Evolutionary conservation across 2,888 invertebrate genomes (phyloP), one percentile per base, ranked within the genome.

Genomic region (Piscicola geometra): DNA sequence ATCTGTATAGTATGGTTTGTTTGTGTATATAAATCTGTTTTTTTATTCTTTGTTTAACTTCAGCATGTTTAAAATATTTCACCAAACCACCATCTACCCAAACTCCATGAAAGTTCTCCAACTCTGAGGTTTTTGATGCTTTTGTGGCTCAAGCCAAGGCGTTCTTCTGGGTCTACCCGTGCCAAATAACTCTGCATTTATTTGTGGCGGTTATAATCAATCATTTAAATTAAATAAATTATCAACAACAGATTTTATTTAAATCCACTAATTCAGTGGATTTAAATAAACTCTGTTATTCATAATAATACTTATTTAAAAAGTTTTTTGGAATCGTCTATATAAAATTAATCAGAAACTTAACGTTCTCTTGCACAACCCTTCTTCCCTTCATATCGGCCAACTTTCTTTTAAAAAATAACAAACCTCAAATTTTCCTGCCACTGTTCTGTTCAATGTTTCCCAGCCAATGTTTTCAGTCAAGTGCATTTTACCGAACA

Each of bases 381-480:
- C 15, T n/a, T 5, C n/a, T n/a, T n/a, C n/a, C n/a, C n/a, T n/a
- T n/a, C n/a, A n/a, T n/a, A n/a, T n/a, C n/a, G n/a, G n/a, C n/a
- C n/a, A n/a, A n/a, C n/a, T n/a, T n/a, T n/a, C n/a, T n/a, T n/a
- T n/a, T n/a, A n/a, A n/a, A n/a, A n/a, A n/a, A n/a, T n/a, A n/a
- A n/a, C n/a, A n/a, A 18, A 73, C 73, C 60, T 73, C 56, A 64
- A 73, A 73, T 30, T 73, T 73, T 52, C 35, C 64, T 12, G 30
- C 1, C 1, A 73, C 41, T 0, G 64, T 60, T 64, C 64, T 56
- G 28, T 73, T 73, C 64, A 73, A 33, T 30, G 73, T 73, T 35
- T 73, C 73, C 73, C 73, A 73, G 35, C 73, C 73, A 32, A 73
- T 73, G 64, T 60, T 73, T 32, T 73, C 73, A 15, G 64, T 73